Evolutionary conservation across 1,140 invertebrate species (phyloP), one percentile per base, ranked within the genome.

Genomic region (Trialeurodes vaporariorum): DNA sequence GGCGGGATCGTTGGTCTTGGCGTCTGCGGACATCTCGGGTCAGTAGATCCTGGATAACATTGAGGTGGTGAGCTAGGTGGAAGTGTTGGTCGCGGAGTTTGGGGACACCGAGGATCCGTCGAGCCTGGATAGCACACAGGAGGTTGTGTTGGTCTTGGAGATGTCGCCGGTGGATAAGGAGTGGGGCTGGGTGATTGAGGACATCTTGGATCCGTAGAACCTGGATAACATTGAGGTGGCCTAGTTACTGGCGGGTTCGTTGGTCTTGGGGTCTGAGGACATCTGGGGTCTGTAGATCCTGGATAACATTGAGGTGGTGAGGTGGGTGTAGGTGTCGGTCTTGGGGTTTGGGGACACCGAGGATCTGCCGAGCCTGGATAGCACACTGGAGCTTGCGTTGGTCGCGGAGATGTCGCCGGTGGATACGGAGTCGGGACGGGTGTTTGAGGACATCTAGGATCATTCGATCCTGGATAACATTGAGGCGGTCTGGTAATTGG

Each of bases 361-460:
- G 77, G 77, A 69, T 79, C 77, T 0, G 61, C 70, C 2, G 76
- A 75, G 24, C 76, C 76, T 23, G 75, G 75, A 62, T 76, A 78
- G 65, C 75, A 77, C 22, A 68, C 65, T 17, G 72, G 66, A 24
- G 65, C 70, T 66, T 25, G 25, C 69, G 67, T 27, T 65, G 64
- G 49, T 34, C 68, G 72, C n/a, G 73, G 68, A 68, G 71, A 60
- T 21, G 22, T 63, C 22, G 76, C 74, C 70, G 77, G 70, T 40
- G 63, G 67, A 40, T 70, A 70, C 25, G 67, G 59, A 22, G 67
- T 58, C 27, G 75, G 72, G 25, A 72, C 72, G 27, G 73, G 69
- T 65, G 70, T 71, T 40, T 67, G 70, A 12, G 67, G 69, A 62
- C 68, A 72, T 59, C 25, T 68, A 12, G 72, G 70, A 59, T 77